Conservation (phyloP, 2,797 vertebrate genomes). For the Champsocephalus esox region DNA sequence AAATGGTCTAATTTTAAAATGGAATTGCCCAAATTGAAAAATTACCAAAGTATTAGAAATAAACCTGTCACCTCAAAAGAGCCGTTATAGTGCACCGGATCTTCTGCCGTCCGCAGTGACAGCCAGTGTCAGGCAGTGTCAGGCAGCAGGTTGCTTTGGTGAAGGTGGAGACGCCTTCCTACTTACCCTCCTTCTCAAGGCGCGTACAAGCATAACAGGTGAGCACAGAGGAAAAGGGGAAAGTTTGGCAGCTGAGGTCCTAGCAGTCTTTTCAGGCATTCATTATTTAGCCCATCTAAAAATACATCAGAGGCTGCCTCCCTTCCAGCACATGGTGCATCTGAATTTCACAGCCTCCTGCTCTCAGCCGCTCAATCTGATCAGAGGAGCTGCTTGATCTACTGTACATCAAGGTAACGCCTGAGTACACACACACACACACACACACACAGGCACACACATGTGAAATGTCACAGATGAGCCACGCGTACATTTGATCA, state of each 20-base stretch:
- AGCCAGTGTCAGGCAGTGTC: slow-evolving; percentile 22
- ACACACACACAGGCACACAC: background rate
- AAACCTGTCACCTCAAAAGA: background rate
- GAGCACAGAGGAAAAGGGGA: slow-evolving; percentile 53
- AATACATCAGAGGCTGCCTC: slow-evolving; percentile 84
- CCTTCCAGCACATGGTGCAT: slow-evolving; percentile 72
- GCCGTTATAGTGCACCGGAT: slow-evolving; percentile 38
- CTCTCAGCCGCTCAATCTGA: slow-evolving; percentile 66
- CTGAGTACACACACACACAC: background rate
- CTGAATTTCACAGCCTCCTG: slow-evolving; percentile 74
- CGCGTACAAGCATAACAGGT: slow-evolving; percentile 61
- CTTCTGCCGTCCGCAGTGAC: slow-evolving; percentile 48
- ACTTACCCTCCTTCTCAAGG: slow-evolving; percentile 35
- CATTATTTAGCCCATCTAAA: slow-evolving; percentile 86
- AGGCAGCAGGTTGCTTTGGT: slow-evolving; percentile 49
- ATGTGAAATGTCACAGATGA: slow-evolving; percentile 27
- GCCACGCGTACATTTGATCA: slow-evolving; percentile 23
- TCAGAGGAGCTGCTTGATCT: slow-evolving; percentile 75
- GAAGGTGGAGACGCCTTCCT: slow-evolving; percentile 50
- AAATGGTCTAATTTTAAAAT: background rate
- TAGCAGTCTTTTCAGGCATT: slow-evolving; percentile 83
- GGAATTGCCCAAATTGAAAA: background rate
- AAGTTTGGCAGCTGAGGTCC: slow-evolving; percentile 78
- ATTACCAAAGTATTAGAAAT: background rate
- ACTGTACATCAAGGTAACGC: slow-evolving; percentile 75